Evolutionary conservation across 2,888 invertebrate species (phyloP).

Genomic region (Diogma glabrata): DNA sequence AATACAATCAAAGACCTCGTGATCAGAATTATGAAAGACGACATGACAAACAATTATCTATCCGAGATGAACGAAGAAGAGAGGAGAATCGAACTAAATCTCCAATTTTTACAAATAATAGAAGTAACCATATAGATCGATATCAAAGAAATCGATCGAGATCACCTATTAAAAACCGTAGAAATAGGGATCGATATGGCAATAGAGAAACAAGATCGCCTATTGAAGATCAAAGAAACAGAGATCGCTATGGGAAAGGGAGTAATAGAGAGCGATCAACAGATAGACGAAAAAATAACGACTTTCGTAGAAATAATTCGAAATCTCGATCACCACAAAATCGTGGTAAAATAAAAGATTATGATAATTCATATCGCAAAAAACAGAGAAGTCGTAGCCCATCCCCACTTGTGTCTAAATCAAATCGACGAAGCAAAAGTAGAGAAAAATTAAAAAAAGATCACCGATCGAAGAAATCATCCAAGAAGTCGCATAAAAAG

Average conservation of each 20-base stretch:
- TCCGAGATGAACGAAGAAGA: neutral
- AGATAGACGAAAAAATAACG: neutral
- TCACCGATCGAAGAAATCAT: neutral
- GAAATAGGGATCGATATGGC: neutral
- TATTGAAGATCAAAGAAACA: neutral
- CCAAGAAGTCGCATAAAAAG: conserved; percentile 4
- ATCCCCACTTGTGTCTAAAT: neutral
- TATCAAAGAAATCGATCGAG: neutral
- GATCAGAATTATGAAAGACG: neutral
- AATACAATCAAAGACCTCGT: neutral
- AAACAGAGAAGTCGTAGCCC: too few species aligned
- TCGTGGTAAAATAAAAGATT: neutral
- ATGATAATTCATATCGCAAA: conserved; percentile 4
- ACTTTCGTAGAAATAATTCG: neutral
- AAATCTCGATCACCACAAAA: conserved; percentile 6
- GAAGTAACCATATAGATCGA: neutral
- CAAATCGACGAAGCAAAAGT: neutral
- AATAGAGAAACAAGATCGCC: neutral
- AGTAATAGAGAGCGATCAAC: too few species aligned
- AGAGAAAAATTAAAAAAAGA: neutral
- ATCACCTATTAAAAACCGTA: neutral
- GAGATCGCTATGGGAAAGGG: neutral
- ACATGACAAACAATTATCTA: too few species aligned
- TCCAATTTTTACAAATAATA: too few species aligned
- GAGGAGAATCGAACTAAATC: neutral